phyloP scores from a whole-genome alignment of 2,113 vertebrate genomes.

The Alethe castanea region DNA sequence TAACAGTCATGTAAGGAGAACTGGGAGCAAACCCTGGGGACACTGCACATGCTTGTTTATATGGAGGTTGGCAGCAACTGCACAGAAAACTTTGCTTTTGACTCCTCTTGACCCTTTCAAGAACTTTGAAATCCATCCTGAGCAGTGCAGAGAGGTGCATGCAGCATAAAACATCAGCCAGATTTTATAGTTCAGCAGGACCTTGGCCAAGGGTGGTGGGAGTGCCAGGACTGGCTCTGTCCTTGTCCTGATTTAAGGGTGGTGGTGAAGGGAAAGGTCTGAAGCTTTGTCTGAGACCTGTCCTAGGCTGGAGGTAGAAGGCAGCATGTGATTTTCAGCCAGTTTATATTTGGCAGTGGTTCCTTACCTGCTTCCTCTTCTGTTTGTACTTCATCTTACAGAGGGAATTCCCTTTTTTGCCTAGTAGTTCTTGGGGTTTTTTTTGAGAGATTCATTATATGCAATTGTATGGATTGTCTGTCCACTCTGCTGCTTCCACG shows the following conservation, averaged over 20 bases:
- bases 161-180: neutral
- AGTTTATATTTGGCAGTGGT: neutral
- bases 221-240: neutral
- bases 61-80: neutral
- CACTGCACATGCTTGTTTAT: rapidly evolving
- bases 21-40: neutral
- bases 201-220: neutral
- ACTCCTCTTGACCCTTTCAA: neutral
- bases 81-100: neutral
- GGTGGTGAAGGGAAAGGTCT: neutral
- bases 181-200: neutral
- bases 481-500: neutral
- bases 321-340: neutral
- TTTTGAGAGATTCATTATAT: neutral
- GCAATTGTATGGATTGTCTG: neutral
- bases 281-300: neutral
- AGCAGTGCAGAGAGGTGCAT: neutral
- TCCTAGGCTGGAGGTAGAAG: neutral
- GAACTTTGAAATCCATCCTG: neutral
- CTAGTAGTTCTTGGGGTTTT: neutral
- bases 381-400: neutral
- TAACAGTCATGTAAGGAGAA: rapidly evolving
- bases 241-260: neutral
- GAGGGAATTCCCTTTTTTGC: neutral
- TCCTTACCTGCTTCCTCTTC: neutral